Percentiles rank a stretch among this genome's conserved stretches.
Conservation (phyloP, 2,888 invertebrate species). For the Agrilus biguttatus region DNA sequence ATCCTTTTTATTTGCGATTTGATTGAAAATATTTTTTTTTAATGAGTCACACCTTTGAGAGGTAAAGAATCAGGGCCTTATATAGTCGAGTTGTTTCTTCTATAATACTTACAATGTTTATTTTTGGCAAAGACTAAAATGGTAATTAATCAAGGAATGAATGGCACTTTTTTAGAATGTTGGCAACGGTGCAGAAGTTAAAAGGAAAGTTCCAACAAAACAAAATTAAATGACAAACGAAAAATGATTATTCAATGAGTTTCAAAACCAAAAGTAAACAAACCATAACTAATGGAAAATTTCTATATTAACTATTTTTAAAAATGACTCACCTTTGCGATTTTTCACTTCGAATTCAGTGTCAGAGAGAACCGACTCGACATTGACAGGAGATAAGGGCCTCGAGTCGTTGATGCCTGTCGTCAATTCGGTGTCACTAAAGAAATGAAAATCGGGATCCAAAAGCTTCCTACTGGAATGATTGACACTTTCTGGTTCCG, state of each 20-base stretch:
- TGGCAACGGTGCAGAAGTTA: no score
- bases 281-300: constrained; percentile 1
- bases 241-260: neutral
- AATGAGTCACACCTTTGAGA: no score
- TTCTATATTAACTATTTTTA: neutral
- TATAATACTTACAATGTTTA: neutral
- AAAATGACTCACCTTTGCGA: constrained; percentile 28
- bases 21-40: no score
- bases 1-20: no score
- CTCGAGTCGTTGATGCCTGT: constrained; percentile 44
- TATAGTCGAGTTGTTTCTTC: neutral
- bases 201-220: no score
- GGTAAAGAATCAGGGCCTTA: no score
- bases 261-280: neutral
- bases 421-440: constrained; percentile 85
- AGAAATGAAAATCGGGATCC: constrained; percentile 70
- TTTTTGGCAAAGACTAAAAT: no score
- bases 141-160: no score
- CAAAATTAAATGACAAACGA: no score
- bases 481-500: constrained; percentile 7
- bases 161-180: no score
- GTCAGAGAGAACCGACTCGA: constrained; percentile 61
- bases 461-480: constrained; percentile 22
- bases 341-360: constrained; percentile 74
- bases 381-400: constrained; percentile 58